Evolutionary conservation across 2,888 invertebrate genomes (phyloP).

Genomic region (Pammene aurita): DNA sequence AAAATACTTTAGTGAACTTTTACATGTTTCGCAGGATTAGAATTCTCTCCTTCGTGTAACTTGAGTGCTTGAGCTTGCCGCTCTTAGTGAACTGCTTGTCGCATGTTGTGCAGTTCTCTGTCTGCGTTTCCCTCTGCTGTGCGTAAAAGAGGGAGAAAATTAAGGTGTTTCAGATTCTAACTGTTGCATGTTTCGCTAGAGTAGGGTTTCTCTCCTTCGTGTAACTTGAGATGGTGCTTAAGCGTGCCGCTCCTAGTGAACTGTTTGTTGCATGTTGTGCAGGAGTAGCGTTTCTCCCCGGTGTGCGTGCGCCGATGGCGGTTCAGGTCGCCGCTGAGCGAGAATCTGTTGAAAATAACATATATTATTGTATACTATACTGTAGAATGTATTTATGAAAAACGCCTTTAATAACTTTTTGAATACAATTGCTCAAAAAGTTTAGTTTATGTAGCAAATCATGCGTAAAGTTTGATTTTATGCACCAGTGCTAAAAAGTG

Average conservation of each 20-base stretch:
- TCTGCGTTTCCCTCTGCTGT: conserved; percentile 32
- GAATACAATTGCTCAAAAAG: no score
- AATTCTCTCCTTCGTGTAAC: conserved; percentile 14
- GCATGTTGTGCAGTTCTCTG: conserved; percentile 9
- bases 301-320: conserved; percentile 31
- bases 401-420: no score
- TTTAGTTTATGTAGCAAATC: no score
- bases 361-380: no score
- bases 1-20: no score
- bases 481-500: no score
- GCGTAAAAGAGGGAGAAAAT: neutral
- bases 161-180: no score
- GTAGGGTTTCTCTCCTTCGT: conserved; percentile 3
- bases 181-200: no score
- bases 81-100: conserved; percentile 25
- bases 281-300: conserved; percentile 30
- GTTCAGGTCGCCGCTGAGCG: conserved; percentile 31
- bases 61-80: conserved; percentile 12
- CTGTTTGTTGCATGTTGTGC: conserved; percentile 13
- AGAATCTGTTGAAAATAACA: conserved; percentile 21
- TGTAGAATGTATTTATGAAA: no score
- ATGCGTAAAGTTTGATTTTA: no score
- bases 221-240: conserved; percentile 17
- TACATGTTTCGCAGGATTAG: no score
- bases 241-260: conserved; percentile 30